Evolutionary conservation across 2,888 invertebrate species (phyloP), one percentile per base, ranked within the genome.

Genomic region (Selenia dentaria): DNA sequence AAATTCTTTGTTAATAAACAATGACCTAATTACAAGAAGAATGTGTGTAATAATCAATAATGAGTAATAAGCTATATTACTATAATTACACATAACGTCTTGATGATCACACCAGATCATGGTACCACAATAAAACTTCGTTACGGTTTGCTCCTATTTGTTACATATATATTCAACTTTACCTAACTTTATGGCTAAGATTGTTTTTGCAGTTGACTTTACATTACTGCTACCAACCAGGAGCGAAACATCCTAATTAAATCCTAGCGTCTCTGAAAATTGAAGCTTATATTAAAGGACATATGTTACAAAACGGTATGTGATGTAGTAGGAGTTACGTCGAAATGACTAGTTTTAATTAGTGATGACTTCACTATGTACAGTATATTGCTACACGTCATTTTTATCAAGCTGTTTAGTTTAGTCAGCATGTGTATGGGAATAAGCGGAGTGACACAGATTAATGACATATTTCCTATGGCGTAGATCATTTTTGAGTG

Each of bases 161-260:
- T 46, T 51, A 53, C 46, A 47, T 16, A 16, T 3, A 3, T 16
- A 16, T 16, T 3, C 4, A 16, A 16, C 4, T 36, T 44, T 48
- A 39, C 41, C 40, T 55, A 51, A 25, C 25, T 10, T 44, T 40
- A 47, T 16, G 4, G 16, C 4, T 16, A 3, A 66, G 66, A 72
- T 67, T 68, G 71, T 68, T 71, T 71, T 71, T 59, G 60, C 70
- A 72, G 66, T 28, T 10, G 24, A 29, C 38, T 29, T 1, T 22
- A 22, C 28, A 28, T 28, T 10, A 31, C n/a, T 31, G 12, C 6
- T 32, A 9, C 11, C 5, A 24, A 10, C 10, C n/a, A 32, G 13
- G 3, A 6, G 14, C 18, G 1, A 11, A 39, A 31, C 25, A 14
- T 8, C 32, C 6, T 26, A 12, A 25, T 22, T 8, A 8, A 1